Evolutionary conservation across 2,797 vertebrate species (phyloP).

Genomic region (Paratrypauchen microcephalus): DNA sequence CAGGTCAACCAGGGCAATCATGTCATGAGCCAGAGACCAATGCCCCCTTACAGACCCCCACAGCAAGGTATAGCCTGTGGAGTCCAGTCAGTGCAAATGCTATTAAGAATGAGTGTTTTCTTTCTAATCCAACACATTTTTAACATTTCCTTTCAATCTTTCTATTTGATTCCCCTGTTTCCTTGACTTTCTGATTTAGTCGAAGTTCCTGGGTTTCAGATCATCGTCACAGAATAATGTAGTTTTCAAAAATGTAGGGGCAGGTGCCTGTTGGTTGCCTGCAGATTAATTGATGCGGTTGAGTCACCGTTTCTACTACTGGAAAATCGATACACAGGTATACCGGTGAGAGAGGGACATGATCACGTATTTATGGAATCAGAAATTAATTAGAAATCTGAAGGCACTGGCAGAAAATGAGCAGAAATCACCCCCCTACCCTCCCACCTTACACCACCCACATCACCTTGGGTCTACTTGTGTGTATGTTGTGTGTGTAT

Average conservation of each 20-base stretch:
- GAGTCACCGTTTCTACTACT: not conserved
- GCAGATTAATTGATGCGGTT: not conserved
- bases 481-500: slow-evolving; percentile 85
- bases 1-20: slow-evolving; percentile 96
- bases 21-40: slow-evolving; percentile 96
- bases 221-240: not conserved
- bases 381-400: not conserved
- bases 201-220: slow-evolving; percentile 29
- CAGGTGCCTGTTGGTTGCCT: not conserved
- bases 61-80: slow-evolving; percentile 88
- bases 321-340: not conserved
- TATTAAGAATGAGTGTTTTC: slow-evolving; percentile 54
- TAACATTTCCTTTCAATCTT: slow-evolving; percentile 51
- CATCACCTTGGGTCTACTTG: slow-evolving; percentile 80
- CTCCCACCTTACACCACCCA: slow-evolving; percentile 63
- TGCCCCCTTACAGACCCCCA: slow-evolving; percentile 96
- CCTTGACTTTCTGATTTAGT: slow-evolving; percentile 50
- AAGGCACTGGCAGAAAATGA: slow-evolving; percentile 47
- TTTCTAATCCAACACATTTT: slow-evolving; percentile 57
- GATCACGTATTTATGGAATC: not conserved
- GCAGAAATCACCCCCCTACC: slow-evolving; percentile 61
- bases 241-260: not conserved
- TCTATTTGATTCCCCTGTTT: slow-evolving; percentile 52
- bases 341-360: not conserved
- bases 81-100: slow-evolving; percentile 53